Conservation (phyloP, 2,888 invertebrate genomes). For the Gymnocheta viridis region DNA sequence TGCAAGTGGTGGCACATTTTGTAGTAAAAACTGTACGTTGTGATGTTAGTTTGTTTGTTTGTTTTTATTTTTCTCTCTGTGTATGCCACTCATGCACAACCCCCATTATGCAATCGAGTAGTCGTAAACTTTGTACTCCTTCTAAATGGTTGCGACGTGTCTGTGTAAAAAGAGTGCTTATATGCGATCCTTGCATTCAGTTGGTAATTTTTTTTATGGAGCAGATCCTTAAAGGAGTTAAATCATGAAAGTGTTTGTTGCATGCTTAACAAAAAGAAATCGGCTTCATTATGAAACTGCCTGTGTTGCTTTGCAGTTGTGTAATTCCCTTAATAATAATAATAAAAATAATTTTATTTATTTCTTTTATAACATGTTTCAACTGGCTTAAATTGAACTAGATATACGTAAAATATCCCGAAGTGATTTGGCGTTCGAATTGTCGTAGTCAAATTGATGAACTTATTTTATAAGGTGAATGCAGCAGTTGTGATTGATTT, state of each 20-base stretch:
- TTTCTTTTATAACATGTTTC: no score
- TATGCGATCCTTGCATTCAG: conserved; percentile 37
- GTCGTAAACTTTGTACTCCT: conserved; percentile 52
- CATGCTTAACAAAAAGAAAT: not conserved
- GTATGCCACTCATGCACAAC: conserved; percentile 65
- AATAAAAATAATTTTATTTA: no score
- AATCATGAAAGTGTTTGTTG: not conserved
- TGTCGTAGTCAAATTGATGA: no score
- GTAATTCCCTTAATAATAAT: no score
- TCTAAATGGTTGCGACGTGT: conserved; percentile 39
- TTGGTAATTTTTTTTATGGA: not conserved
- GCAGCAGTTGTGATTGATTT: no score
- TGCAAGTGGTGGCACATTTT: conserved; percentile 2
- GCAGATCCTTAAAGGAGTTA: conserved; percentile 9
- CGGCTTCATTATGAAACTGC: no score
- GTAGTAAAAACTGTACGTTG: conserved; percentile 33
- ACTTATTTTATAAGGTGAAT: no score
- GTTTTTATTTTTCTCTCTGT: conserved; percentile 15
- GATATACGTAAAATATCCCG: no score
- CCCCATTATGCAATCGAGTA: conserved; percentile 64
- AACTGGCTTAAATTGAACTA: no score
- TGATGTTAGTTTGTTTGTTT: conserved; percentile 7
- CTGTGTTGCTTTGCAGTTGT: no score
- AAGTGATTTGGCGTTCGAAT: no score
- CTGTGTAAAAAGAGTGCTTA: conserved; percentile 32